Conservation (phyloP, 2,888 invertebrate genomes). For the Branchinecta sandiegonensis region DNA sequence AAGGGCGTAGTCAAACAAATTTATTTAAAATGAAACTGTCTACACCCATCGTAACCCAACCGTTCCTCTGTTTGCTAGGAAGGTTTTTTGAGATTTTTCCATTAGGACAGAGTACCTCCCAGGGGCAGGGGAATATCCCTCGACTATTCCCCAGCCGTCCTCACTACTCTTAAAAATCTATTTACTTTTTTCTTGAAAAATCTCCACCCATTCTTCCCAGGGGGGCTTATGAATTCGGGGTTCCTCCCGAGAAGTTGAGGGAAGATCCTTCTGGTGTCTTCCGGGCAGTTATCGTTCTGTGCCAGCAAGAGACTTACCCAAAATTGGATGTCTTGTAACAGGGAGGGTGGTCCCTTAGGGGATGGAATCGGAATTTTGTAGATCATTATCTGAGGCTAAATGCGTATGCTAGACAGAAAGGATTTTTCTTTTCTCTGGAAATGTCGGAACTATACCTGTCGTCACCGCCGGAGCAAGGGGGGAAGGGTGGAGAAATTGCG, state of each 20-base stretch:
- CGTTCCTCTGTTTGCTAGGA: background rate
- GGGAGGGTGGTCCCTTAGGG: background rate
- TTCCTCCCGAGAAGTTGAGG: no score
- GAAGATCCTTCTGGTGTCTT: background rate
- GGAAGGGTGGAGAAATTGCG: no score
- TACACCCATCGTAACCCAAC: no score
- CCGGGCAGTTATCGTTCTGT: slow-evolving; percentile 13
- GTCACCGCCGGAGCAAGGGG: no score
- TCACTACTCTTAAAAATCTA: slow-evolving; percentile 13
- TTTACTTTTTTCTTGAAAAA: slow-evolving; percentile 9
- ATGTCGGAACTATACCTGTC: no score
- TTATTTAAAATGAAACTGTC: no score
- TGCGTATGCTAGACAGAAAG: background rate
- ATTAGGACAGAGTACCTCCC: background rate
- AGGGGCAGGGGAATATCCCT: background rate
- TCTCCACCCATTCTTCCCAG: background rate
- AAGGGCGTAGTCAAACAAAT: no score
- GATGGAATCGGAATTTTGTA: slow-evolving; percentile 1
- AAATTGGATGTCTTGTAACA: slow-evolving; percentile 12
- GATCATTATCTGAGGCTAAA: slow-evolving; percentile 6
- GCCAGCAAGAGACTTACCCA: slow-evolving; percentile 6
- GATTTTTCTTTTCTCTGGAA: no score
- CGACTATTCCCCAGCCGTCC: background rate
- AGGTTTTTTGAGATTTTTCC: background rate
- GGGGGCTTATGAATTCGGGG: no score